Base-by-base conservation (phyloP, 1,140 invertebrate genomes). In the Drosophila nasuta region DNA sequence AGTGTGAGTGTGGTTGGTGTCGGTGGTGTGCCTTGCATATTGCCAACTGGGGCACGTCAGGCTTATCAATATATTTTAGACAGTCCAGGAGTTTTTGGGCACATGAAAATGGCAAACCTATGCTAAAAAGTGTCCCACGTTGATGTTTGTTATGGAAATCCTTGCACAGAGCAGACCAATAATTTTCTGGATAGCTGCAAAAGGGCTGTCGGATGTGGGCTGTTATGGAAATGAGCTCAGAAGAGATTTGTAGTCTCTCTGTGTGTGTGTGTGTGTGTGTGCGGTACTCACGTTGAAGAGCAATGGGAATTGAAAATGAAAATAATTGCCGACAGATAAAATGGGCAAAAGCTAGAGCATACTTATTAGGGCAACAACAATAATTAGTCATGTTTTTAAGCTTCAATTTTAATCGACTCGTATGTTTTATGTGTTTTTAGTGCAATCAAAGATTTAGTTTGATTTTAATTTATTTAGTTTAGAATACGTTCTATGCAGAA, bases 141-240 rank as follows among this genome's bases (percentile, higher is more conserved):
- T 74, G 81, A 85, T 88, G 81, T 85, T 88, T 88, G 77, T 62
- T 78, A 78, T 75, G 75, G 67, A 83, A 88, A 89, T 83, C 77
- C 83, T 64, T 68, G 51, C 58, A 52, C 64, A 70, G 62, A 48
- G 46, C 45, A 20, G 17, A 17, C 41, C 33, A 81, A 86, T 83
- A 86, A 77, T 81, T 86, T 85, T 48, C n/a, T 48, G 59, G 51
- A 77, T 65, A 71, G 72, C 71, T 80, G 58, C 58, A 45, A 56
- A 57, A 59, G 63, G 57, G 17, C 64, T 28, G 46, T 43, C 46
- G 52, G 58, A 33, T 46, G 45, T 2, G 15, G 63, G 41, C 49
- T 69, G 45, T 63, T 82, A 81, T 83, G 81, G 73, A 83, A 83
- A 83, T 86, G 51, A 77, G 64, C 59, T 56, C 8, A 74, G 65